These are phyloP conservation scores for Ladona fulva DNA, from an alignment of 1,140 invertebrate genomes.

Conservation along the genomic window DNA sequence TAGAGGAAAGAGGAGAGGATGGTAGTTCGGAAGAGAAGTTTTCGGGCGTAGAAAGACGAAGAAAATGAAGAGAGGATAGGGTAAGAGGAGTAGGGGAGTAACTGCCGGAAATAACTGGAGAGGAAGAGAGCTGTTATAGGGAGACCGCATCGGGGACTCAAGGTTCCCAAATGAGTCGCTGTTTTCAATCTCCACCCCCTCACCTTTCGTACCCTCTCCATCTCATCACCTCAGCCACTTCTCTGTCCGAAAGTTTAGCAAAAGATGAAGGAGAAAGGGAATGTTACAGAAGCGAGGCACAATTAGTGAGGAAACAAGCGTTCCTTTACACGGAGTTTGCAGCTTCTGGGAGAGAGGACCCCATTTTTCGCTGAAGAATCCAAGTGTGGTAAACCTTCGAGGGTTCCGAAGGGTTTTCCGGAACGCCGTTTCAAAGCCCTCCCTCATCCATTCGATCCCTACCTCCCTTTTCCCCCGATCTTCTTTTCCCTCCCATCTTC, in stretches of 20 bases:
- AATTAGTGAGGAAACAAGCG: no score
- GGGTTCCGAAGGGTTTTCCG: no score
- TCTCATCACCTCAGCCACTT: not conserved
- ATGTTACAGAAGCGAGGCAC: no score
- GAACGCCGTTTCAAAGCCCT: no score
- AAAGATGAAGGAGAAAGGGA: no score
- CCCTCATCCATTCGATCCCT: no score
- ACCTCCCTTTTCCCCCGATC: no score
- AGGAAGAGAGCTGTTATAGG: not conserved
- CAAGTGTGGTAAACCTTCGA: no score
- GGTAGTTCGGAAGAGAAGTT: not conserved
- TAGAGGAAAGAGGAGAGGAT: not conserved
- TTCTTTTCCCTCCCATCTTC: no score
- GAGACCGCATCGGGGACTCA: not conserved
- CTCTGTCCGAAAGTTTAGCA: not conserved
- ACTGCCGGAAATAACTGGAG: not conserved
- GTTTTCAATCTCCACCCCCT: not conserved
- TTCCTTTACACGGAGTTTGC: no score
- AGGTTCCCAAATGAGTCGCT: not conserved
- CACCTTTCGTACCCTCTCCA: not conserved
- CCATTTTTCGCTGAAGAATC: no score
- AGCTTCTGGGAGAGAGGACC: no score
- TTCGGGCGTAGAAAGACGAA: not conserved
- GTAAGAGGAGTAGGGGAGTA: not conserved
- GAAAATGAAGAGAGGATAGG: not conserved